Evolutionary conservation across 2,113 vertebrate species (phyloP).

Genomic region (Grammomys dolichurus): DNA sequence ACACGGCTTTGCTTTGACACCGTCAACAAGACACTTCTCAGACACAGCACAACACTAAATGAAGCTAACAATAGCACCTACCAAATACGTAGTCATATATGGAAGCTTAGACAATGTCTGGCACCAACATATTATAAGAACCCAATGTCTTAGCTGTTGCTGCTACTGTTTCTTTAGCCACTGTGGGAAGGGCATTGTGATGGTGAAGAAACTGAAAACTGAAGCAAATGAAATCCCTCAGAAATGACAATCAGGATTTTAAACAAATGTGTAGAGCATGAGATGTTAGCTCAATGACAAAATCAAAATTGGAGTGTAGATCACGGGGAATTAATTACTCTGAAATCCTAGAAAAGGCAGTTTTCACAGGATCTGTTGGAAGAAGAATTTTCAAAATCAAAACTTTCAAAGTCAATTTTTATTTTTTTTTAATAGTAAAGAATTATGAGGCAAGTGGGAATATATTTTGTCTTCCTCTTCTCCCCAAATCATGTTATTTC

Average conservation of each 20-base stretch:
- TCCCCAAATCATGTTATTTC: conserved; percentile 5
- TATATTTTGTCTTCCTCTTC: background rate
- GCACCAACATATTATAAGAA: background rate
- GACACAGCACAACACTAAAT: background rate
- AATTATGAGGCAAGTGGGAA: conserved; percentile 22
- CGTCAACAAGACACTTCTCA: conserved; percentile 13
- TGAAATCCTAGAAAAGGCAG: background rate
- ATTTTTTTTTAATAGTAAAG: background rate
- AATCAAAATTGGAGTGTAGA: conserved; percentile 52
- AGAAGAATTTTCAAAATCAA: conserved; percentile 45
- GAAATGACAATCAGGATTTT: background rate
- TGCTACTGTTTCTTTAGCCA: conserved; percentile 17
- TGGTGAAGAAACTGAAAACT: conserved; percentile 33
- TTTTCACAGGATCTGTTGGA: conserved; percentile 11
- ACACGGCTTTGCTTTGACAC: conserved; percentile 4
- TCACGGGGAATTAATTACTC: background rate
- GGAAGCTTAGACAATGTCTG: background rate
- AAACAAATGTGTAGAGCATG: conserved; percentile 10
- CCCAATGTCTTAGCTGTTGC: background rate
- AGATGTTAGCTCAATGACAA: conserved; percentile 51
- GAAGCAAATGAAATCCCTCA: conserved; percentile 19
- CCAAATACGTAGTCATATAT: background rate
- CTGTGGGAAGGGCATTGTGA: background rate
- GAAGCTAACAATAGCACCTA: background rate
- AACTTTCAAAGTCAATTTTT: background rate